Evolutionary conservation across 2,888 invertebrate species (phyloP).

Genomic region (Dolomedes plantarius): DNA sequence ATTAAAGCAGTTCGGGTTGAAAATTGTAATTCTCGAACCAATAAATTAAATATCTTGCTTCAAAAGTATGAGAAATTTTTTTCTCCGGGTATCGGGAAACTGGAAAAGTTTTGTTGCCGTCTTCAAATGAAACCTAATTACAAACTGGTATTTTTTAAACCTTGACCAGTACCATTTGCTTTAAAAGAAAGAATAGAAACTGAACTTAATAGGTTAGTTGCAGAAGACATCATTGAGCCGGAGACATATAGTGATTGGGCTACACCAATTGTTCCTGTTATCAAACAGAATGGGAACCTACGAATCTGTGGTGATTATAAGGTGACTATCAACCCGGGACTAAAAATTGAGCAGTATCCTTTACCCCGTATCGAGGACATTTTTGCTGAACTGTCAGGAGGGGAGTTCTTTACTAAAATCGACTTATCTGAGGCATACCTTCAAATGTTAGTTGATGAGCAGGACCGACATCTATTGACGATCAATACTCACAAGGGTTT

Average conservation of each 20-base stretch:
- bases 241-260: slow-evolving; percentile 49
- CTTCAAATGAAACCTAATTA: slow-evolving; percentile 45
- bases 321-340: slow-evolving; percentile 73
- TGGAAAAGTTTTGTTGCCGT: slow-evolving; percentile 44
- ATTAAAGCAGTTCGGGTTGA: slow-evolving; percentile 34
- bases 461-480: slow-evolving; percentile 75
- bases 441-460: slow-evolving; percentile 75
- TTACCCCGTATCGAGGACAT: slow-evolving; percentile 75
- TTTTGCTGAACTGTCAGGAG: slow-evolving; percentile 74
- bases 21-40: slow-evolving; percentile 29
- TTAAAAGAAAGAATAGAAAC: slow-evolving; percentile 45
- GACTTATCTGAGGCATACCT: slow-evolving; percentile 76
- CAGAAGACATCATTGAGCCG: slow-evolving; percentile 42
- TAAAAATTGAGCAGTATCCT: slow-evolving; percentile 74
- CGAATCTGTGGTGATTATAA: slow-evolving; percentile 76
- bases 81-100: slow-evolving; percentile 43
- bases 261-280: slow-evolving; percentile 43
- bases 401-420: slow-evolving; percentile 73
- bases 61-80: slow-evolving; percentile 36
- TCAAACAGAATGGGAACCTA: slow-evolving; percentile 39
- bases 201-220: slow-evolving; percentile 39
- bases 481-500: slow-evolving; percentile 76
- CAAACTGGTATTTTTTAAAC: slow-evolving; percentile 43
- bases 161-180: slow-evolving; percentile 48
- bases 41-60: slow-evolving; percentile 29